Evolutionary conservation across 2,888 invertebrate genomes (phyloP).

Genomic region (Apodemia duryi): DNA sequence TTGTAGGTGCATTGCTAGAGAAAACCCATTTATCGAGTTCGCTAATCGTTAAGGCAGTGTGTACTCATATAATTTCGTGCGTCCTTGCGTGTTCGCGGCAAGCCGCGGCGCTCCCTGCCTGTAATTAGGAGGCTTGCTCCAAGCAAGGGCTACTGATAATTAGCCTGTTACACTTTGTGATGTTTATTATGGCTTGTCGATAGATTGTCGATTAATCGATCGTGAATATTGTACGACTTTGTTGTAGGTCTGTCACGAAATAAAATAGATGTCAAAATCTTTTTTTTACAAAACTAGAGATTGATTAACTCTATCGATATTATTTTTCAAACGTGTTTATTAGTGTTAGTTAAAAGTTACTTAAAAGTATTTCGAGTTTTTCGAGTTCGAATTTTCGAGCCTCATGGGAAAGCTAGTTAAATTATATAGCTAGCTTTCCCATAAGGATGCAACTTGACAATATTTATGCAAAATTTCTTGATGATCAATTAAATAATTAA

Average conservation of each 20-base stretch:
- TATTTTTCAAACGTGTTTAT: too few relatives aligned
- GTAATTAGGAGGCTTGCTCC: conserved; percentile 54
- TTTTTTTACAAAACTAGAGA: too few relatives aligned
- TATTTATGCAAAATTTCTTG: too few relatives aligned
- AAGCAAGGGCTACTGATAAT: conserved; percentile 60
- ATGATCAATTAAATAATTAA: too few relatives aligned
- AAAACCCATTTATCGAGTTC: conserved; percentile 17
- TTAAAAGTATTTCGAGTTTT: too few relatives aligned
- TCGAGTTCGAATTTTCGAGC: too few relatives aligned
- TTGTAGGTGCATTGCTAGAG: too few relatives aligned
- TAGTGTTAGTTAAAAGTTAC: too few relatives aligned
- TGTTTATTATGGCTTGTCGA: conserved; percentile 20
- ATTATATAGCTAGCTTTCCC: too few relatives aligned
- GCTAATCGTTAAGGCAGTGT: conserved; percentile 22
- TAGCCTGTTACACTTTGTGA: conserved; percentile 47
- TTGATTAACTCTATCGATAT: too few relatives aligned
- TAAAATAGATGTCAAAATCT: neutral
- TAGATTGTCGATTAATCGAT: conserved; percentile 16
- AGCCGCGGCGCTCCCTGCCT: conserved; percentile 47
- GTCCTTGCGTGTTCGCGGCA: conserved; percentile 63
- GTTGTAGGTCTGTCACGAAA: neutral
- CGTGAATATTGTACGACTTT: neutral
- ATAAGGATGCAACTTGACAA: too few relatives aligned
- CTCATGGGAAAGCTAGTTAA: too few relatives aligned
- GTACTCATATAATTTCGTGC: conserved; percentile 35